Evolutionary conservation across 2,113 vertebrate species (phyloP).

Genomic region (Uria aalge): DNA sequence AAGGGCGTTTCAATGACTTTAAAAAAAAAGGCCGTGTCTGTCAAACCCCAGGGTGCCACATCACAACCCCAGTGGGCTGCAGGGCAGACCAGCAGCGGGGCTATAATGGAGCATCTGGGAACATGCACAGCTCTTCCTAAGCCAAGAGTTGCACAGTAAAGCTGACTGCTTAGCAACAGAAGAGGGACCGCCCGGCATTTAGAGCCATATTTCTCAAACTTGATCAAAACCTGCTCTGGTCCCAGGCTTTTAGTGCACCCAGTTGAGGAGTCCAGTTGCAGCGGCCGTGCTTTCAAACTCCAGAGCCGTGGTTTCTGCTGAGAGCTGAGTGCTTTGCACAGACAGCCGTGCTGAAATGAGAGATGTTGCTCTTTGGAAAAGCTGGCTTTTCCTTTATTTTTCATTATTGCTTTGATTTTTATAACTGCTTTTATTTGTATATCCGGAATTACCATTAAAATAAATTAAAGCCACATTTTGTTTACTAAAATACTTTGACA

Average conservation of each 20-base stretch:
- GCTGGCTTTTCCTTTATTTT: neutral
- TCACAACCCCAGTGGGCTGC: neutral
- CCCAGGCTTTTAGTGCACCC: neutral
- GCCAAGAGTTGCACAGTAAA: neutral
- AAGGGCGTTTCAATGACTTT: neutral
- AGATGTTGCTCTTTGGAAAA: neutral
- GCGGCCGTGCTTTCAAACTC: neutral
- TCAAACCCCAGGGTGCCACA: neutral
- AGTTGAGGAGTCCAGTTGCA: neutral
- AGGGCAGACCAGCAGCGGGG: neutral
- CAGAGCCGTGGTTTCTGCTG: neutral
- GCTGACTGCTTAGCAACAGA: neutral
- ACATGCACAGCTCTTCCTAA: neutral
- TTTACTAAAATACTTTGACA: neutral
- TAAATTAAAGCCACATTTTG: neutral
- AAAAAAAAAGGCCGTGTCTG: neutral
- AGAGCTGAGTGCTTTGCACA: neutral
- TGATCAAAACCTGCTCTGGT: neutral
- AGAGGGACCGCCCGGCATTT: neutral
- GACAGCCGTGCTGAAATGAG: neutral
- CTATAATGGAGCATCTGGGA: neutral
- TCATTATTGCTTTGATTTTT: neutral
- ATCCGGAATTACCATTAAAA: neutral
- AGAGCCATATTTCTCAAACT: neutral
- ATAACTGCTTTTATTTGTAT: neutral